These are phyloP conservation scores for Lysiphlebus fabarum DNA, from an alignment of 1,140 invertebrate species.

Conservation along the genomic window DNA sequence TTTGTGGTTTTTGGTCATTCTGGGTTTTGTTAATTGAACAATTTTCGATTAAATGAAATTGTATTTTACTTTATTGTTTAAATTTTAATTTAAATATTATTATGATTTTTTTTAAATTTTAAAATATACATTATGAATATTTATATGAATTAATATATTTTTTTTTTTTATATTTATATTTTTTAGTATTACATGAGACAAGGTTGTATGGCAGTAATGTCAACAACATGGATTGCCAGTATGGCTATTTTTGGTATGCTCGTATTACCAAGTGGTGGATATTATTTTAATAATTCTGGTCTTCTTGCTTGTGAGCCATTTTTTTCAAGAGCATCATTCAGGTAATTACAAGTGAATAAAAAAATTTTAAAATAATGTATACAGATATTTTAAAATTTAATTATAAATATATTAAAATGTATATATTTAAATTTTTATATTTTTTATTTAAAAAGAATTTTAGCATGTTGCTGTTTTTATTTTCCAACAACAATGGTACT, in stretches of 20 bases:
- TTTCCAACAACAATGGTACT: constrained; percentile 85
- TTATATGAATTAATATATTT: too few relatives aligned
- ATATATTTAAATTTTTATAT: constrained; percentile 3
- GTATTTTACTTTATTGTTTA: too few relatives aligned
- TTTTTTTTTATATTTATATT: background rate
- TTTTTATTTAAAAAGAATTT: constrained; percentile 59
- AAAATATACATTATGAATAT: too few relatives aligned
- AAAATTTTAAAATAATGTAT: constrained; percentile 16
- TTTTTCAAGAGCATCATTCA: constrained; percentile 69
- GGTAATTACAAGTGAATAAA: constrained; percentile 52
- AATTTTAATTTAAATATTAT: too few relatives aligned
- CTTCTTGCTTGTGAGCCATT: constrained; percentile 83
- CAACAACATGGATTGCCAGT: constrained; percentile 76
- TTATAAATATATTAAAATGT: background rate
- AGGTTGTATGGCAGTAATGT: constrained; percentile 78
- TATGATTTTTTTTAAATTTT: too few relatives aligned
- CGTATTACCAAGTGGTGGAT: constrained; percentile 75
- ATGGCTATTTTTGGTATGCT: constrained; percentile 75
- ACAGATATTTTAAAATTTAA: too few relatives aligned
- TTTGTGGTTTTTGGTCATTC: too few relatives aligned
- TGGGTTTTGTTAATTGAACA: too few relatives aligned
- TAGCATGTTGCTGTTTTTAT: constrained; percentile 80
- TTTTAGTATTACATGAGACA: constrained; percentile 58
- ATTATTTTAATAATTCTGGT: constrained; percentile 81
- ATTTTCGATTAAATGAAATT: too few relatives aligned